Percentiles rank a stretch among this genome's conserved stretches.
These are phyloP conservation scores for Nannoperca australis DNA, from an alignment of 2,797 vertebrate genomes.

Conservation along the genomic window DNA sequence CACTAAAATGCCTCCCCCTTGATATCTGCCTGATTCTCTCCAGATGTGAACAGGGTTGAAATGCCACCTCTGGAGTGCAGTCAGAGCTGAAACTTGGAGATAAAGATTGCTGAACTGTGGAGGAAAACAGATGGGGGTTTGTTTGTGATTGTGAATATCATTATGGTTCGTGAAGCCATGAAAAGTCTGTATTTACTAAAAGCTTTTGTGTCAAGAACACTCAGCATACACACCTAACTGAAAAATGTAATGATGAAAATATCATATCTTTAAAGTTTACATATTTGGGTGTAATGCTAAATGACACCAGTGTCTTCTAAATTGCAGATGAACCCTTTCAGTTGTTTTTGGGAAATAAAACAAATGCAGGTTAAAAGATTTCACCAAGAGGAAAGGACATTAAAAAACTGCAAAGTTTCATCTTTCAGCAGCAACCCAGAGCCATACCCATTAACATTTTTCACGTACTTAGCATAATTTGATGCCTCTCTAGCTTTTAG, in stretches of 20 bases:
- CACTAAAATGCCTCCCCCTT: conserved; percentile 29
- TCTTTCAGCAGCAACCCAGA: conserved; percentile 52
- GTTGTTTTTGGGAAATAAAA: conserved; percentile 39
- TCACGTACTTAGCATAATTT: conserved; percentile 80
- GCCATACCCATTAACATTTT: conserved; percentile 73
- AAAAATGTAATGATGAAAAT: background rate
- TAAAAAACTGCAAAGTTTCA: conserved; percentile 63
- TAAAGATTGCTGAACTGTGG: conserved; percentile 33
- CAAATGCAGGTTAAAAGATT: conserved; percentile 53
- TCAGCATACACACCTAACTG: background rate
- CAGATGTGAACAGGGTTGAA: conserved; percentile 44
- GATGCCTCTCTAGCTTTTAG: conserved; percentile 73
- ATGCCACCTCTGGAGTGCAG: conserved; percentile 24
- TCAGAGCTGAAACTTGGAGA: conserved; percentile 34
- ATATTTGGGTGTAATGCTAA: background rate
- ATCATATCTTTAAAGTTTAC: background rate
- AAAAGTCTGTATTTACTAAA: conserved; percentile 1
- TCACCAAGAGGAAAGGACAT: conserved; percentile 33
- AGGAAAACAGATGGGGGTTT: conserved; percentile 36
- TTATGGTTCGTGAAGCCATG: background rate
- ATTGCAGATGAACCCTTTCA: conserved; percentile 10
- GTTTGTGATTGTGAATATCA: conserved; percentile 41
- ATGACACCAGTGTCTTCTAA: background rate
- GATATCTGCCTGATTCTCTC: conserved; percentile 35
- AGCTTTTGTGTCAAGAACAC: conserved; percentile 16